Percentiles rank a stretch among this genome's conserved stretches.
These are phyloP conservation scores for Aspidapion aeneum DNA, from an alignment of 2,888 invertebrate species.

Conservation along the genomic window DNA sequence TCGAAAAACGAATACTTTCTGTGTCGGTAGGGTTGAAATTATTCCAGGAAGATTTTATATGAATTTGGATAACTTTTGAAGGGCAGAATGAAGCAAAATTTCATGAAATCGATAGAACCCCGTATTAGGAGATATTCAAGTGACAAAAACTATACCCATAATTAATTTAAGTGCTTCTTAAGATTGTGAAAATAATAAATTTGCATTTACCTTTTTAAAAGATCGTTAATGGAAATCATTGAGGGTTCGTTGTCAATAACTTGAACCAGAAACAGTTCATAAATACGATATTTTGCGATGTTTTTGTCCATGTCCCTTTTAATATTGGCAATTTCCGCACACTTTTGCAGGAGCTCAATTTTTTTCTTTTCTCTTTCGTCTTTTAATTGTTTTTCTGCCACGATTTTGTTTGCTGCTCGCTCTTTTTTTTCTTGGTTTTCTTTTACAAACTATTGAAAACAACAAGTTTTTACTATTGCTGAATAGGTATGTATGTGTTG, in stretches of 20 bases:
- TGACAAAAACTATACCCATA: too few relatives aligned
- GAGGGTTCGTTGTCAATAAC: constrained; percentile 19
- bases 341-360: constrained; percentile 14
- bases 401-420: constrained; percentile 17
- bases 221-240: constrained; percentile 17
- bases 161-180: too few relatives aligned
- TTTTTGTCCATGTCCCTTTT: constrained; percentile 21
- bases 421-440: constrained; percentile 28
- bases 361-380: constrained; percentile 15
- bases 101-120: too few relatives aligned
- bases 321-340: constrained; percentile 12
- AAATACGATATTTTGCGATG: constrained; percentile 20
- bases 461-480: background rate
- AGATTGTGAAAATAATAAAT: too few relatives aligned
- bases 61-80: too few relatives aligned
- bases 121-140: too few relatives aligned
- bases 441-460: constrained; percentile 23
- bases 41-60: too few relatives aligned
- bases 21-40: too few relatives aligned
- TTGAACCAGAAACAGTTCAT: constrained; percentile 20
- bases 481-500: too few relatives aligned
- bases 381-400: constrained; percentile 17
- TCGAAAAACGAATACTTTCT: too few relatives aligned
- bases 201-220: constrained; percentile 23
- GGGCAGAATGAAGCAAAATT: too few relatives aligned